These are phyloP conservation scores for Malurus elegans DNA, from an alignment of 2,113 vertebrate genomes.

Conservation along the genomic window DNA sequence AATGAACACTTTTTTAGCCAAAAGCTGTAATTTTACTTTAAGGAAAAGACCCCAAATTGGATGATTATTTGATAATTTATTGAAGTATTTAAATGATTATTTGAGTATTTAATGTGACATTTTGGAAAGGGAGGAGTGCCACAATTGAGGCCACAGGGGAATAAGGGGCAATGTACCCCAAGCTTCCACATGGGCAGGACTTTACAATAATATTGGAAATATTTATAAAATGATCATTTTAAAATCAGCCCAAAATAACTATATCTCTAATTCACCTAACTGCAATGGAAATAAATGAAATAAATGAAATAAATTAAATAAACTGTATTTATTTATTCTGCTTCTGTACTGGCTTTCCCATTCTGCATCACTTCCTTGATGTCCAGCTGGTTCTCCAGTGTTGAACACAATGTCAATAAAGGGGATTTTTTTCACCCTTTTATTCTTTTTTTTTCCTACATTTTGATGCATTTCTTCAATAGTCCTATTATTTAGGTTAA, in stretches of 20 bases:
- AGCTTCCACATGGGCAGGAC: background rate
- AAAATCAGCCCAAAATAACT: background rate
- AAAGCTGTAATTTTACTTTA: background rate
- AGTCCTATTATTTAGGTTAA: background rate
- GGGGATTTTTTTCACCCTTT: background rate
- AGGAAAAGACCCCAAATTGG: background rate
- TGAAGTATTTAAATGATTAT: background rate
- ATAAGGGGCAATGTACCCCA: rapidly evolving
- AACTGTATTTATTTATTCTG: background rate
- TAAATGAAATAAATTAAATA: too few species aligned
- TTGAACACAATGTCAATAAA: background rate
- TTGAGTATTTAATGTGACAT: background rate
- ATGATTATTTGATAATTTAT: background rate
- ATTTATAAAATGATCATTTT: background rate
- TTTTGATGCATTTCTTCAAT: background rate
- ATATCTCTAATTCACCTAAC: background rate
- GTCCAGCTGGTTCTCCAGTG: background rate
- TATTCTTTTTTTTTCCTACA: background rate
- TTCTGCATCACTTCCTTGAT: background rate
- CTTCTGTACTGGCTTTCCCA: background rate
- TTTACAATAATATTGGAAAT: background rate
- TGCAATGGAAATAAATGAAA: background rate
- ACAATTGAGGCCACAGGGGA: rapidly evolving
- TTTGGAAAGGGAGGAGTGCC: background rate
- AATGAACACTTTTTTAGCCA: background rate